These are phyloP conservation scores for Danaus chrysippus DNA, from an alignment of 2,888 invertebrate species.

Conservation along the genomic window DNA sequence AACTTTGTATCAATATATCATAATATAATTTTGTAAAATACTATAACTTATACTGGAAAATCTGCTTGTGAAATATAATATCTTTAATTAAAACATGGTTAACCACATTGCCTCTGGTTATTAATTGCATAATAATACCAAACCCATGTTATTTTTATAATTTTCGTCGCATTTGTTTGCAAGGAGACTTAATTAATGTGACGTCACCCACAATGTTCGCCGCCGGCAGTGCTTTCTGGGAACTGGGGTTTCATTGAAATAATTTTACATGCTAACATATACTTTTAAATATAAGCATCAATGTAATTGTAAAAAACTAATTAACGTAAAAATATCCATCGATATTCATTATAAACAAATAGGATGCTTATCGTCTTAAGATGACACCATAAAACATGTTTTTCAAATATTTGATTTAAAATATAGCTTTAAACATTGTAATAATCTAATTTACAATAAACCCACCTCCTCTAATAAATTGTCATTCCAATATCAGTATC, in stretches of 20 bases:
- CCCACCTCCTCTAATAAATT: slow-evolving; percentile 22
- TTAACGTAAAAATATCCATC: too few relatives aligned
- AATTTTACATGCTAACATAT: slow-evolving; percentile 1
- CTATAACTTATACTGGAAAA: too few relatives aligned
- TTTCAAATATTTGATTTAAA: not conserved
- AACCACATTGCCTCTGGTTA: not conserved
- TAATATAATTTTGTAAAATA: too few relatives aligned
- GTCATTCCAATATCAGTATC: slow-evolving; percentile 27
- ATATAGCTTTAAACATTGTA: not conserved
- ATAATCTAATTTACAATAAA: slow-evolving; percentile 4
- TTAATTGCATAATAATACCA: not conserved
- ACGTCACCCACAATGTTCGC: slow-evolving; percentile 31
- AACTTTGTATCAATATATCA: too few relatives aligned
- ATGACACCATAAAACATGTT: too few relatives aligned
- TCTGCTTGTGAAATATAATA: too few relatives aligned
- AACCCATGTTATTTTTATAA: slow-evolving; percentile 1
- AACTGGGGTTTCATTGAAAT: slow-evolving; percentile 7
- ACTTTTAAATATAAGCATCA: not conserved
- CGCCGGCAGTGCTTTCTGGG: slow-evolving; percentile 22
- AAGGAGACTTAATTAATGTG: slow-evolving; percentile 34
- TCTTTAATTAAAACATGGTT: not conserved
- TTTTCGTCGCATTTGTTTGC: slow-evolving; percentile 3
- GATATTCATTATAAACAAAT: too few relatives aligned
- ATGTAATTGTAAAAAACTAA: too few relatives aligned
- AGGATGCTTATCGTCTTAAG: too few relatives aligned